Percentiles rank a stretch among this genome's conserved stretches.
These are phyloP conservation scores for Oostethus manadensis DNA, from an alignment of 2,113 vertebrate genomes.

Conservation along the genomic window DNA sequence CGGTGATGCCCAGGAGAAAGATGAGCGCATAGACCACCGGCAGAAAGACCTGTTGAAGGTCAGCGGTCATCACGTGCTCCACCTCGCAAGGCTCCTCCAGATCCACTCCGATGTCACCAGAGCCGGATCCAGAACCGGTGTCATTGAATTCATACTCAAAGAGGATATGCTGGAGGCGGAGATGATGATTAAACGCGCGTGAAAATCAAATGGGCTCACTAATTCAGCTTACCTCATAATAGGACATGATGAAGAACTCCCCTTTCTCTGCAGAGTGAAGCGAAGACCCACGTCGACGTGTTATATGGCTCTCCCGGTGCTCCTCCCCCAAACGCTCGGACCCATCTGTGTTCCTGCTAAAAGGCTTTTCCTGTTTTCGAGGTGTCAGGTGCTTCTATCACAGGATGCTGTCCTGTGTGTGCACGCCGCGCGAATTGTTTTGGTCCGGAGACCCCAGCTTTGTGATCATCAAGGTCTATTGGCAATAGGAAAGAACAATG, in stretches of 20 bases:
- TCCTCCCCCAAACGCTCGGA: slow-evolving; percentile 39
- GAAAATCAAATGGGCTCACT: neutral
- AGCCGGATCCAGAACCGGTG: slow-evolving; percentile 78
- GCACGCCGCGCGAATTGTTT: slow-evolving; percentile 51
- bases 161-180: slow-evolving; percentile 58
- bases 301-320: slow-evolving; percentile 40
- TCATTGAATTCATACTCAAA: slow-evolving; percentile 61
- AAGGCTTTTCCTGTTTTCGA: slow-evolving; percentile 73
- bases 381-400: slow-evolving; percentile 66
- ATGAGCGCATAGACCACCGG: slow-evolving; percentile 89
- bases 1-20: slow-evolving; percentile 87
- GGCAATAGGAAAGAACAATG: slow-evolving; percentile 40
- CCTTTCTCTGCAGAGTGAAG: slow-evolving; percentile 17
- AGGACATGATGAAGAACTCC: slow-evolving; percentile 60
- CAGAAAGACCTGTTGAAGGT: slow-evolving; percentile 85
- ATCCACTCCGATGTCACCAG: slow-evolving; percentile 72
- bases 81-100: slow-evolving; percentile 77
- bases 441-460: slow-evolving; percentile 46
- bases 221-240: slow-evolving; percentile 63
- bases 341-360: slow-evolving; percentile 59
- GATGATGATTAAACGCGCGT: neutral
- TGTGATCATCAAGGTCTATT: slow-evolving; percentile 33
- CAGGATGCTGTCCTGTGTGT: slow-evolving; percentile 51
- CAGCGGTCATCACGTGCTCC: slow-evolving; percentile 71
- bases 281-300: neutral